phyloP scores from a whole-genome alignment of 2,797 vertebrate species.

The Trachurus trachurus region DNA sequence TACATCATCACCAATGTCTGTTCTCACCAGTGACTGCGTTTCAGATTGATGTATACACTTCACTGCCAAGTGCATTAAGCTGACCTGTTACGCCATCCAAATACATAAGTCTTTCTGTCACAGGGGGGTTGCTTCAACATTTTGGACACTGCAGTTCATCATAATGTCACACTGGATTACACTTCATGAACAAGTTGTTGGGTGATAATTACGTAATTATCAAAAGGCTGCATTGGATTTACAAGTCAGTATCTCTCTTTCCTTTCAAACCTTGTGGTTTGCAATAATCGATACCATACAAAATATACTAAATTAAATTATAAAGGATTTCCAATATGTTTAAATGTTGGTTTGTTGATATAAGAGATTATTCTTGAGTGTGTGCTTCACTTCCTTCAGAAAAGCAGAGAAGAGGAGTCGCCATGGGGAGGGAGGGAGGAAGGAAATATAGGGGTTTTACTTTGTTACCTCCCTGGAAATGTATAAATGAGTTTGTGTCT shows the following conservation, averaged over 20 bases:
- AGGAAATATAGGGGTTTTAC: too few relatives aligned
- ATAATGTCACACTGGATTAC: neutral
- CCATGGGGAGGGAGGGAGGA: too few relatives aligned
- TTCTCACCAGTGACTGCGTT: neutral
- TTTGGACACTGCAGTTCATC: neutral
- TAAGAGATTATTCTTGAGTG: too few relatives aligned
- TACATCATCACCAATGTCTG: neutral
- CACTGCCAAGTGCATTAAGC: neutral
- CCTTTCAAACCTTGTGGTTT: too few relatives aligned
- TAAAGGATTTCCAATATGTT: neutral
- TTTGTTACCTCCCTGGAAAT: too few relatives aligned
- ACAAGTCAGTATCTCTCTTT: too few relatives aligned
- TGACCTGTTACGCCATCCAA: neutral
- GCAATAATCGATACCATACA: neutral
- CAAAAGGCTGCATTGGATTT: neutral
- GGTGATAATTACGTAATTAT: neutral
- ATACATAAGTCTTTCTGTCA: constrained; percentile 5
- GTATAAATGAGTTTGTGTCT: too few relatives aligned
- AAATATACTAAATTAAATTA: neutral
- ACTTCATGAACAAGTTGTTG: neutral
- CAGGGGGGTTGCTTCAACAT: neutral
- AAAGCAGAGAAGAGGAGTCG: too few relatives aligned
- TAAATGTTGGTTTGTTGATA: neutral
- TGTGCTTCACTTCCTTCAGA: neutral
- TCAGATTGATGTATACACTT: neutral